Percentiles rank a stretch among this genome's conserved stretches.
Conservation (phyloP, 1,140 invertebrate genomes). For the Reticulitermes speratus region DNA sequence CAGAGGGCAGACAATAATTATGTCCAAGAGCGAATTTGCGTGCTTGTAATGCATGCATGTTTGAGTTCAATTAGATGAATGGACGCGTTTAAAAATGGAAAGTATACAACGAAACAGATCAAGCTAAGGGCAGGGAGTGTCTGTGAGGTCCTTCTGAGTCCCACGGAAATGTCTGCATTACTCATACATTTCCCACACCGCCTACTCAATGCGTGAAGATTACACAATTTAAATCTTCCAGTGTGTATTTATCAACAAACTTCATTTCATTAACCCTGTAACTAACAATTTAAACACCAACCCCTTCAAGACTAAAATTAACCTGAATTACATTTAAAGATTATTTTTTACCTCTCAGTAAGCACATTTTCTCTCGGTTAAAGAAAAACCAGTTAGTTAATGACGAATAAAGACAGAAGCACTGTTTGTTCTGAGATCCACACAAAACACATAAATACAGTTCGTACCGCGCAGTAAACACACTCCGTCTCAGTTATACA, state of each 20-base stretch:
- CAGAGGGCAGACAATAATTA: neutral
- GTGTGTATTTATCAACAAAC: neutral
- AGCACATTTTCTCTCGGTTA: too few relatives aligned
- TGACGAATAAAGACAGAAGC: too few relatives aligned
- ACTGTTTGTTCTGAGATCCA: too few relatives aligned
- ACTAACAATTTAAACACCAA: too few relatives aligned
- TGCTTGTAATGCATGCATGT: neutral
- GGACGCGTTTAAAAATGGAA: neutral
- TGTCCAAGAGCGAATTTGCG: neutral
- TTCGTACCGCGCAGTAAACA: too few relatives aligned
- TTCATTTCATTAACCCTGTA: neutral
- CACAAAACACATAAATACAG: too few relatives aligned
- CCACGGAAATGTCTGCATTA: neutral
- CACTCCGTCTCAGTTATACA: too few relatives aligned
- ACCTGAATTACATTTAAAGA: too few relatives aligned
- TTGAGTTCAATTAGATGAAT: neutral
- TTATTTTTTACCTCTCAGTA: too few relatives aligned
- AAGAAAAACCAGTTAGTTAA: too few relatives aligned
- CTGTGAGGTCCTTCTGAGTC: neutral
- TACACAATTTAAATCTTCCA: neutral
- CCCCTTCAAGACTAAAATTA: too few relatives aligned
- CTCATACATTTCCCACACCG: neutral
- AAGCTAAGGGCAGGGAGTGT: too few relatives aligned
- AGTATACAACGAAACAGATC: neutral
- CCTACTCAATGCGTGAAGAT: neutral